Evolutionary conservation across 1,140 invertebrate genomes (phyloP).

Genomic region (Zaprionus taronus): DNA sequence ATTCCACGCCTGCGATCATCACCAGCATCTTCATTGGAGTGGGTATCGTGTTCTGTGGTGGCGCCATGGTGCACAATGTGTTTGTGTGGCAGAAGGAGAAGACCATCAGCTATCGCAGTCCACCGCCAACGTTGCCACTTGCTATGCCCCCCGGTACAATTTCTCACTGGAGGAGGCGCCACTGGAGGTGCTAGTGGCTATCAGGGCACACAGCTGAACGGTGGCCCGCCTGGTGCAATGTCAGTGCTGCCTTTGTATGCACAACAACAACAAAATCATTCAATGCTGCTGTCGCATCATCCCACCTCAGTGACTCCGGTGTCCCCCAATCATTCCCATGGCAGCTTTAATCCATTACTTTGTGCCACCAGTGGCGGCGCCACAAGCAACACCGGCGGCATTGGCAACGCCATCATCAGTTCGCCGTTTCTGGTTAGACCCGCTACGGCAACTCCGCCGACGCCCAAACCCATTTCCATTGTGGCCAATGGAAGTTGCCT

Average conservation of each 20-base stretch:
- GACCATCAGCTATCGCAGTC: conserved; percentile 86
- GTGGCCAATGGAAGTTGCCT: conserved; percentile 46
- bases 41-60: conserved; percentile 95
- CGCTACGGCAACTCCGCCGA: conserved; percentile 85
- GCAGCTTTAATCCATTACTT: conserved; percentile 80
- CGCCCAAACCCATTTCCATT: conserved; percentile 75
- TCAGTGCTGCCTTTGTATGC: conserved; percentile 69
- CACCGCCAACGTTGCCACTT: conserved; percentile 65
- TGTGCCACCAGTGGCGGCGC: conserved; percentile 15
- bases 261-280: conserved; percentile 49
- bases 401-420: conserved; percentile 62
- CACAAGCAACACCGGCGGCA: conserved; percentile 24
- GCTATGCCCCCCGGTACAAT: conserved; percentile 53
- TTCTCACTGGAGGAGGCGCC: conserved; percentile 28
- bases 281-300: conserved; percentile 51
- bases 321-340: conserved; percentile 83
- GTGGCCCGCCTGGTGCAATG: conserved; percentile 3
- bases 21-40: conserved; percentile 94
- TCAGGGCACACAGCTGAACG: background rate
- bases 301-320: conserved; percentile 80
- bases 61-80: conserved; percentile 96
- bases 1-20: conserved; percentile 95
- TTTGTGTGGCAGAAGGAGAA: conserved; percentile 97
- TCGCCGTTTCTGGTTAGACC: conserved; percentile 83
- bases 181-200: background rate